Percentiles rank a stretch among this genome's conserved stretches.
Evolutionary conservation across 2,113 vertebrate genomes (phyloP).

Genomic region (Calcarius ornatus): DNA sequence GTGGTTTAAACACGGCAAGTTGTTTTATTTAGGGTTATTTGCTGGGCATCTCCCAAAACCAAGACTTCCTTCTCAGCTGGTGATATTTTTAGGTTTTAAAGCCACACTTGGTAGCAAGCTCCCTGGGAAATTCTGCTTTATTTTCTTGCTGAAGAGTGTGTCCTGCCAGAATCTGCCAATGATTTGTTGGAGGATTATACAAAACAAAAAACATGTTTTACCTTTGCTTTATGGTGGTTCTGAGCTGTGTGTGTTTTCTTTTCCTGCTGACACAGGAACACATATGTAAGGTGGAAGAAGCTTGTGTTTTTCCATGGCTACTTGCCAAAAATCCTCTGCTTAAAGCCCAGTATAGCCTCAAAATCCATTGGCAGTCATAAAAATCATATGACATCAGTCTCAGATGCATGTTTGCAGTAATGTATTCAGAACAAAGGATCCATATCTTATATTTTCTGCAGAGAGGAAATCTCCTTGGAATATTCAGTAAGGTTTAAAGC

Average conservation of each 20-base stretch:
- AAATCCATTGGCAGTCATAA: not conserved
- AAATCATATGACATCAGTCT: not conserved
- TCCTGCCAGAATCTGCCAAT: not conserved
- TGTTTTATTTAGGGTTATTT: slow-evolving; percentile 19
- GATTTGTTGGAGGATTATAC: not conserved
- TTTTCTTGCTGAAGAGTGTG: not conserved
- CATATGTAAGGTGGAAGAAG: not conserved
- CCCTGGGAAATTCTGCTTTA: not conserved
- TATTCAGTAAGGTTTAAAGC: not conserved
- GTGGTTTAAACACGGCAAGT: not conserved
- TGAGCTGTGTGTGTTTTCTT: not conserved
- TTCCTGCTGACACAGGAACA: not conserved
- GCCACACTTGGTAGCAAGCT: not conserved
- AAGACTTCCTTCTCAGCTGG: slow-evolving; percentile 17
- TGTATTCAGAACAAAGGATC: not conserved
- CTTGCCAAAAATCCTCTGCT: not conserved
- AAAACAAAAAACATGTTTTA: not conserved
- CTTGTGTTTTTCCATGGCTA: not conserved
- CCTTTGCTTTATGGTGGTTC: not conserved
- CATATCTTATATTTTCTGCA: not conserved
- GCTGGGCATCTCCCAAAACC: slow-evolving; percentile 1
- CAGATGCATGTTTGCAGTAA: not conserved
- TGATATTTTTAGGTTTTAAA: slow-evolving; percentile 39
- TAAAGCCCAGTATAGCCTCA: not conserved
- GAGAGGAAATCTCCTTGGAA: not conserved